A percentile compares a stretch with the other conserved stretches of the same genome.
Conservation (phyloP, 2,113 vertebrate species). For the Baryphthengus martii region DNA sequence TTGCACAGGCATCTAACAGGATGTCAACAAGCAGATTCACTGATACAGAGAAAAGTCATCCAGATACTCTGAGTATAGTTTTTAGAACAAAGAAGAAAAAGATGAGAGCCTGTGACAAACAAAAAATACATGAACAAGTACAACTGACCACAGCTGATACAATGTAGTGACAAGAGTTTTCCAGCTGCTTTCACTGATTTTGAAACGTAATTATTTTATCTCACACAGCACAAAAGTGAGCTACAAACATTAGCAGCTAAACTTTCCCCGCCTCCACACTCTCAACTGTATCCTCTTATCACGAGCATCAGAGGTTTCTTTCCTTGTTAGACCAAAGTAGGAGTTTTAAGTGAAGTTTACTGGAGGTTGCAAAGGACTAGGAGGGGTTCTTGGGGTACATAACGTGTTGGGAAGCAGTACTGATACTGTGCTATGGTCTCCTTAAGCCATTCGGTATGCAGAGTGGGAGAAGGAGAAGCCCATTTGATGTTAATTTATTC, state of each 20-base stretch:
- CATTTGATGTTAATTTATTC: neutral
- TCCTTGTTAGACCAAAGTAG: neutral
- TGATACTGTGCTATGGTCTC: neutral
- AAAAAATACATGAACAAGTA: neutral
- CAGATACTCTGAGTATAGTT: neutral
- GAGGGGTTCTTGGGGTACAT: neutral
- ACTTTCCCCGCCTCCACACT: neutral
- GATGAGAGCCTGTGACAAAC: neutral
- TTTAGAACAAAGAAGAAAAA: neutral
- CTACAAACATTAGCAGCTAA: neutral
- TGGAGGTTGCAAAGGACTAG: neutral
- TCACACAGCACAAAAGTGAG: neutral
- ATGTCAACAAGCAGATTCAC: constrained; percentile 25
- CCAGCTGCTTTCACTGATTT: neutral
- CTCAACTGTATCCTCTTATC: neutral
- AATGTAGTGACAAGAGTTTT: neutral
- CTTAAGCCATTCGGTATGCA: neutral
- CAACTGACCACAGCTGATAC: neutral
- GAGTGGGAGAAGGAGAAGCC: neutral
- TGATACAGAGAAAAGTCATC: neutral
- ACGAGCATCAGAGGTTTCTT: neutral
- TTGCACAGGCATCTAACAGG: neutral
- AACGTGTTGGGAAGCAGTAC: neutral
- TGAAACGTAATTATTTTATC: neutral
- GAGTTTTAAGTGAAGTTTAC: neutral